These are phyloP conservation scores for Delichon dasypus DNA, from an alignment of 2,797 vertebrate species.

Conservation along the genomic window DNA sequence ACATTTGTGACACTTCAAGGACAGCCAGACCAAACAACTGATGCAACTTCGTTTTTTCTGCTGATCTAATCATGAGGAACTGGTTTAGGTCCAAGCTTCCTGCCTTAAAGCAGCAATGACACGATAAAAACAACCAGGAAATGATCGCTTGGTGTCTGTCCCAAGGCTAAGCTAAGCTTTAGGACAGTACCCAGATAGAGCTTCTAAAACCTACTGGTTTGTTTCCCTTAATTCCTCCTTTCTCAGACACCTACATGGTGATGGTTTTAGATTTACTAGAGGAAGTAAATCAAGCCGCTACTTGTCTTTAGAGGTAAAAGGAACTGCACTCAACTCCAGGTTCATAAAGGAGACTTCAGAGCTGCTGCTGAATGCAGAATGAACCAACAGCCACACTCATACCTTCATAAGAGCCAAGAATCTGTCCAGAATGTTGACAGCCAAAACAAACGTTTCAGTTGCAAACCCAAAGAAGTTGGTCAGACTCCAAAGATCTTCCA, in stretches of 20 bases:
- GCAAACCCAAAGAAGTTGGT: slow-evolving; percentile 95
- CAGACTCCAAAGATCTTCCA: slow-evolving; percentile 95
- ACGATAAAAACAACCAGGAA: background rate
- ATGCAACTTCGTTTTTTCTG: background rate
- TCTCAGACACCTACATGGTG: rapidly evolving
- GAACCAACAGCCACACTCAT: background rate
- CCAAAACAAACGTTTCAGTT: slow-evolving; percentile 94
- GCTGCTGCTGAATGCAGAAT: background rate
- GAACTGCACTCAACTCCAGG: background rate
- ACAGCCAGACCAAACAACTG: background rate
- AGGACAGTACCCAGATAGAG: rapidly evolving
- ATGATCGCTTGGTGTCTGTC: background rate
- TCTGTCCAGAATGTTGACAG: slow-evolving; percentile 95
- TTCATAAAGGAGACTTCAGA: background rate
- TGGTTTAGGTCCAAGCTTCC: background rate
- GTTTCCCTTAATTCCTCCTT: background rate
- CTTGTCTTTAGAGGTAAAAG: background rate
- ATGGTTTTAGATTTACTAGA: background rate
- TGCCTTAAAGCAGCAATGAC: background rate
- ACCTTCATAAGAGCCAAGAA: slow-evolving; percentile 98
- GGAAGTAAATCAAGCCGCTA: background rate
- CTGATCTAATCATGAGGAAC: background rate
- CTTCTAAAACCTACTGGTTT: background rate
- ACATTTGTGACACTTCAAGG: background rate
- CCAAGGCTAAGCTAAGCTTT: background rate